A percentile compares a stretch with the other conserved stretches of the same genome.
Conservation (phyloP, 1,140 invertebrate species). For the Homarus americanus region DNA sequence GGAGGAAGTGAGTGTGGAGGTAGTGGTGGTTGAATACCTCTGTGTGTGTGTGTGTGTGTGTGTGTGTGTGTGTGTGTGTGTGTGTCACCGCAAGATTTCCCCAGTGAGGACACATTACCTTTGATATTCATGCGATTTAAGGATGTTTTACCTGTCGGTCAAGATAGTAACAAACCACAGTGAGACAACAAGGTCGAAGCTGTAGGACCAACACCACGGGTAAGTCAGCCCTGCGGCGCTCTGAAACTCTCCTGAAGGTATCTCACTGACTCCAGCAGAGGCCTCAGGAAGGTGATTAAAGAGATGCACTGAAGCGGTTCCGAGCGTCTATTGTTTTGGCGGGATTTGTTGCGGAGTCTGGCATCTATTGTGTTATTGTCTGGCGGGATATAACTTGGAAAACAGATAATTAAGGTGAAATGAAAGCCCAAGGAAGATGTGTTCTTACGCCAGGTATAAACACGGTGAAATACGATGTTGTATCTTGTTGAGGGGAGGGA, state of each 20-base stretch:
- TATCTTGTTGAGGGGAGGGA: too few relatives aligned
- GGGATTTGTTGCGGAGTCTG: conserved; percentile 25
- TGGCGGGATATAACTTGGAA: conserved; percentile 12
- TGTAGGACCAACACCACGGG: not conserved
- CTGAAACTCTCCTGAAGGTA: not conserved
- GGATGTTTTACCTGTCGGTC: too few relatives aligned
- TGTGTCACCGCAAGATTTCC: too few relatives aligned
- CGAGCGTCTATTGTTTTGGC: conserved; percentile 25
- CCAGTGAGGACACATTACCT: too few relatives aligned
- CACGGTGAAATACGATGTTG: too few relatives aligned
- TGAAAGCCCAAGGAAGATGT: not conserved
- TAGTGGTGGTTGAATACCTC: too few relatives aligned
- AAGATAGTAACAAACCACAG: not conserved
- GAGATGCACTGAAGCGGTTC: conserved; percentile 26
- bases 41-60: too few relatives aligned
- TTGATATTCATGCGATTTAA: too few relatives aligned
- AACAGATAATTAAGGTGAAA: conserved; percentile 31
- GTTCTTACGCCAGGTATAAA: not conserved
- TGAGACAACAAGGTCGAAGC: not conserved
- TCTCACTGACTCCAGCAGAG: not conserved
- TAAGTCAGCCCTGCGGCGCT: not conserved
- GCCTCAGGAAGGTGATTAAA: conserved; percentile 36
- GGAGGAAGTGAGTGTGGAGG: too few relatives aligned
- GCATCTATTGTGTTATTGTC: conserved; percentile 34
- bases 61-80: too few relatives aligned